These are phyloP conservation scores for Centropristis striata DNA, from an alignment of 2,113 vertebrate species.

Conservation along the genomic window DNA sequence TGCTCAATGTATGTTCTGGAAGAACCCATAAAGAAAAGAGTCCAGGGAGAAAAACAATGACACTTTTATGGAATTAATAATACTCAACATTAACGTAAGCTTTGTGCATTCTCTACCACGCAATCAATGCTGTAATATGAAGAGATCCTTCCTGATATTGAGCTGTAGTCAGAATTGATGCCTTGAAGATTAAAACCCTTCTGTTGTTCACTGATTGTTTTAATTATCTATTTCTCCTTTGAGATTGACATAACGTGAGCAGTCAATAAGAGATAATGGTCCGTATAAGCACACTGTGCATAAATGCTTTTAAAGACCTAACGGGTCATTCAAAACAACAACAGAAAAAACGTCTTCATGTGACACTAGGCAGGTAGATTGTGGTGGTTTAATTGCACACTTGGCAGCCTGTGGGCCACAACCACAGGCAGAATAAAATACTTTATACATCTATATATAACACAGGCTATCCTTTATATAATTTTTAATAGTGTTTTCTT, in stretches of 20 bases:
- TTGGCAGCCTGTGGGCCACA: too few relatives aligned
- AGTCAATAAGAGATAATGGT: conserved; percentile 24
- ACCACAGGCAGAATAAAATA: too few relatives aligned
- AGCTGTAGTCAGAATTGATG: not conserved
- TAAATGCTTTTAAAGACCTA: not conserved
- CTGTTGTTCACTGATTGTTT: conserved; percentile 13
- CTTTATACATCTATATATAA: too few relatives aligned
- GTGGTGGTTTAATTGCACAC: not conserved
- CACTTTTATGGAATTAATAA: not conserved
- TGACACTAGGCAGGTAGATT: not conserved
- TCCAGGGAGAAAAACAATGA: not conserved
- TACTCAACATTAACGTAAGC: not conserved
- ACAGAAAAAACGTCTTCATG: not conserved
- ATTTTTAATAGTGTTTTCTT: too few relatives aligned
- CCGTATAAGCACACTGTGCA: not conserved
- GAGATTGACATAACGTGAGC: not conserved
- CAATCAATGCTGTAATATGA: conserved; percentile 8
- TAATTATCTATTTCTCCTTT: not conserved
- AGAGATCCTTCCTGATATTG: not conserved
- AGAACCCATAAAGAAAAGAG: not conserved
- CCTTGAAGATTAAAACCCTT: not conserved
- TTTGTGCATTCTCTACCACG: not conserved
- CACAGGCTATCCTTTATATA: too few relatives aligned
- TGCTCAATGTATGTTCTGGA: not conserved
- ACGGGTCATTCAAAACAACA: not conserved